Percentiles rank a stretch among this genome's conserved stretches.
phyloP scores from a whole-genome alignment of 1,140 invertebrate species.

The Wiebesia pumilae region DNA sequence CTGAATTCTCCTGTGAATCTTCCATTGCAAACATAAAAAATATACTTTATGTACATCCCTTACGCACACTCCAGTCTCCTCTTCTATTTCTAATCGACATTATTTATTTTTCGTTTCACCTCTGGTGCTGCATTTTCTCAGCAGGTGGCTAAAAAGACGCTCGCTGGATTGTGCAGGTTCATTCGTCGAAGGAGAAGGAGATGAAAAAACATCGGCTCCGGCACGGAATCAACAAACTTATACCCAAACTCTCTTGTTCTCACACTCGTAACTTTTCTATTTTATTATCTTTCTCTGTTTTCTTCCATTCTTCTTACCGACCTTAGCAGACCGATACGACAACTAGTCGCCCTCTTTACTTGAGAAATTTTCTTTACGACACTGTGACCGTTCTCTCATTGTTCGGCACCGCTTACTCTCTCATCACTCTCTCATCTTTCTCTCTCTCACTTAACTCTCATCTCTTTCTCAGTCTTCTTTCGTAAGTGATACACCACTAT shows the following conservation, averaged over 20 bases:
- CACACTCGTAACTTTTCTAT: slow-evolving; percentile 42
- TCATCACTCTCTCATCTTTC: neutral
- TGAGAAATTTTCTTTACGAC: neutral
- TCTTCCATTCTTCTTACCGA: neutral
- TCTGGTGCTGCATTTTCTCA: slow-evolving; percentile 35
- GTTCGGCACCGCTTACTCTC: neutral
- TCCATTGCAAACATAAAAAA: neutral
- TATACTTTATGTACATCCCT: neutral
- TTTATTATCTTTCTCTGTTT: slow-evolving; percentile 34
- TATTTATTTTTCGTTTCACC: slow-evolving; percentile 42
- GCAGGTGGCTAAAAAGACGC: slow-evolving; percentile 38
- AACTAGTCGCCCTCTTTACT: neutral
- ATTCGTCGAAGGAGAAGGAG: neutral
- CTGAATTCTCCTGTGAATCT: neutral
- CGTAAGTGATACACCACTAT: neutral
- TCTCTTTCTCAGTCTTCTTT: neutral
- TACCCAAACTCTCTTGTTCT: slow-evolving; percentile 4
- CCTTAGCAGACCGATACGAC: neutral
- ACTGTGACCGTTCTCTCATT: neutral
- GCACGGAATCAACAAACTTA: neutral
- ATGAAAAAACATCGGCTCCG: neutral
- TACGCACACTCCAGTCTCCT: neutral
- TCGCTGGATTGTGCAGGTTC: slow-evolving; percentile 3
- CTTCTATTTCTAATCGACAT: slow-evolving; percentile 43
- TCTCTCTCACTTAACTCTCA: neutral